Percentiles rank a stretch among this genome's conserved stretches.
Evolutionary conservation across 2,113 vertebrate genomes (phyloP).

Genomic region (Donacobius atricapilla): DNA sequence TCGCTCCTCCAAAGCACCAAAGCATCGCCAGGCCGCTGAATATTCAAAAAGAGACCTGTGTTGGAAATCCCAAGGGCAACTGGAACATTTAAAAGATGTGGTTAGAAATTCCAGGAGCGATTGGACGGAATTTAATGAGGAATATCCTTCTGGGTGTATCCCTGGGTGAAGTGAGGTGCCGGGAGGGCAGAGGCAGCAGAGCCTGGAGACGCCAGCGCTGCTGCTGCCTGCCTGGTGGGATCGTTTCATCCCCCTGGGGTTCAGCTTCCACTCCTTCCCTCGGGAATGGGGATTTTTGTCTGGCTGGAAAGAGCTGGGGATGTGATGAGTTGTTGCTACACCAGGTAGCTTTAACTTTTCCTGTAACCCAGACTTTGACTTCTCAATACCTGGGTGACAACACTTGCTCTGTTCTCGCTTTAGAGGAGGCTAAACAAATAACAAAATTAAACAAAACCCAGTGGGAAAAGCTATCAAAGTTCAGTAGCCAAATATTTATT

Average conservation of each 20-base stretch:
- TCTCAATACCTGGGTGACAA: neutral
- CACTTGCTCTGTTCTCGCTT: neutral
- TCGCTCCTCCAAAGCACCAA: fast-evolving
- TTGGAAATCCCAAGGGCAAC: neutral
- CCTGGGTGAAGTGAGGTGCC: neutral
- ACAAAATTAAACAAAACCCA: neutral
- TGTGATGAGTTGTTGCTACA: neutral
- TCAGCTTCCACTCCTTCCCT: no score
- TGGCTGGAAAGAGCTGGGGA: neutral
- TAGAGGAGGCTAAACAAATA: neutral
- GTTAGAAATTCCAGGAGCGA: neutral
- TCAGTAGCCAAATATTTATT: neutral
- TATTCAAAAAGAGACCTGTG: neutral
- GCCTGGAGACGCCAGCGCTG: neutral
- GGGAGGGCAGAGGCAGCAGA: neutral
- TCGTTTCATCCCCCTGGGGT: neutral
- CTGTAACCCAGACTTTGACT: neutral
- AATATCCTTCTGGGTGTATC: neutral
- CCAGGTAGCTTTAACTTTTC: neutral
- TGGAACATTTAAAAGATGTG: no score
- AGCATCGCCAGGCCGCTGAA: neutral
- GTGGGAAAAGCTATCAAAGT: neutral
- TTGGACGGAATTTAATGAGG: neutral
- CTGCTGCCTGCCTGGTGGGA: neutral
- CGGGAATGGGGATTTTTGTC: neutral